Conservation (phyloP, 2,113 vertebrate genomes). For the Anguilla rostrata region DNA sequence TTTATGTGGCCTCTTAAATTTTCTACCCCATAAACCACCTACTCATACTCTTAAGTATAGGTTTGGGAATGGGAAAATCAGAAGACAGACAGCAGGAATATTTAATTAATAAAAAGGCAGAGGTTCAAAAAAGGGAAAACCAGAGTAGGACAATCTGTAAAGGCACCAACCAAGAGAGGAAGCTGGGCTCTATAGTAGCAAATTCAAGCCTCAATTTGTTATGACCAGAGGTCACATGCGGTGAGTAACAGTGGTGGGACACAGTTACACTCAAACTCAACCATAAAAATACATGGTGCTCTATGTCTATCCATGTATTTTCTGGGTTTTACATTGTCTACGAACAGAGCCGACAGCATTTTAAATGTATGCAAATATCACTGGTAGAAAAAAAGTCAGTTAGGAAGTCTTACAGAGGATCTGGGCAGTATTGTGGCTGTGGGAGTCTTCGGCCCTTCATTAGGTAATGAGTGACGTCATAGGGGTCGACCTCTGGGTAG, state of each 20-base stretch:
- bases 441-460: constrained; percentile 84
- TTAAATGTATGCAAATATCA: neutral
- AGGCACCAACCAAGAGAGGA: no score
- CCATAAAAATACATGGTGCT: no score
- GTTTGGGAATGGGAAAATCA: neutral
- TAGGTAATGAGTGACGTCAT: constrained; percentile 85
- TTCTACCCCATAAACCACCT: neutral
- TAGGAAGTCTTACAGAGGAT: constrained; percentile 78
- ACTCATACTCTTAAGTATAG: neutral
- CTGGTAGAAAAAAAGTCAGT: neutral
- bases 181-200: no score
- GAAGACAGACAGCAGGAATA: no score
- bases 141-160: no score
- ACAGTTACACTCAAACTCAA: no score
- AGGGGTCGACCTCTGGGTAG: constrained; percentile 87
- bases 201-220: no score
- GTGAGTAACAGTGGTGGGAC: no score
- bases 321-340: neutral
- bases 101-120: no score
- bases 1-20: neutral
- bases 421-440: constrained; percentile 87
- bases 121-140: no score
- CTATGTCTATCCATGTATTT: neutral
- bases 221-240: no score
- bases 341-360: neutral